Percentiles rank a stretch among this genome's conserved stretches.
Conservation (phyloP, 1,140 invertebrate species). For the Dendrolimus punctatus region DNA sequence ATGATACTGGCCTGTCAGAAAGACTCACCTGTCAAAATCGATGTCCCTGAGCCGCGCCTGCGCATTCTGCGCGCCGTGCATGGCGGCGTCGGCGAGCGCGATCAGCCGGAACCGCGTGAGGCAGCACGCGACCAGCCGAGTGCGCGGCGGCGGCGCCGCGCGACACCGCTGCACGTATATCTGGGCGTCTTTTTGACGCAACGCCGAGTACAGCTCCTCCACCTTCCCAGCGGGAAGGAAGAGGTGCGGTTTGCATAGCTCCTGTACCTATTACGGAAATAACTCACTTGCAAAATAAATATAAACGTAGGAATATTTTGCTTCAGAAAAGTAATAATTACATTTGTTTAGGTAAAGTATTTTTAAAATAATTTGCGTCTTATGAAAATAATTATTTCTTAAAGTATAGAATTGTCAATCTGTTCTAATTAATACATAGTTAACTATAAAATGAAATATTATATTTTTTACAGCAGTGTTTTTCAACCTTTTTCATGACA, state of each 20-base stretch:
- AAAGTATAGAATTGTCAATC: no score
- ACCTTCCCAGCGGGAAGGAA: constrained; percentile 89
- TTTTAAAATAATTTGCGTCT: no score
- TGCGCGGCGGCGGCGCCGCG: constrained; percentile 74
- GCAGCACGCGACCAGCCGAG: constrained; percentile 69
- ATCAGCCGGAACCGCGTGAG: constrained; percentile 75
- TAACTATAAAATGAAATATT: no score
- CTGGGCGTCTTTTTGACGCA: constrained; percentile 92
- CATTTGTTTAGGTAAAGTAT: no score
- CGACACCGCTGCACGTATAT: constrained; percentile 91
- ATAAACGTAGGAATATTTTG: no score
- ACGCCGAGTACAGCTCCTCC: constrained; percentile 89
- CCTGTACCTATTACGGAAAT: constrained; percentile 40
- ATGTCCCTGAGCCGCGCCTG: constrained; percentile 27
- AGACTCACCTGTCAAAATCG: constrained; percentile 40
- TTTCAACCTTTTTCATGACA: no score
- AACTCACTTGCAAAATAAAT: no score
- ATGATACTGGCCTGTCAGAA: not conserved
- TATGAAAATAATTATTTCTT: no score
- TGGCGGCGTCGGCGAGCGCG: constrained; percentile 88
- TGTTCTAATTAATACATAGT: no score
- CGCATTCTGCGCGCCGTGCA: constrained; percentile 77
- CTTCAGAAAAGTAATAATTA: no score
- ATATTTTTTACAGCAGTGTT: no score
- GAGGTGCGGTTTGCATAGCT: constrained; percentile 85